These are phyloP conservation scores for Callionymus lyra DNA, from an alignment of 2,113 vertebrate genomes.

Conservation along the genomic window DNA sequence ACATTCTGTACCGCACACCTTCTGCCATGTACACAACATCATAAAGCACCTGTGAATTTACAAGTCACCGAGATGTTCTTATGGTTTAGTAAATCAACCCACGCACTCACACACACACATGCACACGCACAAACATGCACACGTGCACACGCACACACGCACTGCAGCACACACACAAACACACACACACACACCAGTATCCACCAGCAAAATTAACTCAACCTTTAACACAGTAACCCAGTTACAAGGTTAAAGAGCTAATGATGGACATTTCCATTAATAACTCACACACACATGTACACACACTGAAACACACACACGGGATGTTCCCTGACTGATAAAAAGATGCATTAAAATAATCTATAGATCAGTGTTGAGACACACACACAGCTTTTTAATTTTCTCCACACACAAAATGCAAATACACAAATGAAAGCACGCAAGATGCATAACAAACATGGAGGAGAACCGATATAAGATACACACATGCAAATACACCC, in stretches of 20 bases:
- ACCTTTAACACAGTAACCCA: conserved; percentile 25
- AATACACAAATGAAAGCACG: too few relatives aligned
- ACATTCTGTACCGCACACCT: conserved; percentile 1
- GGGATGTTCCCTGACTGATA: too few relatives aligned
- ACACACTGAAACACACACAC: not conserved
- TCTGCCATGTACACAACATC: conserved; percentile 6
- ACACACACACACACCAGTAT: conserved; percentile 1
- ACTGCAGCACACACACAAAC: conserved; percentile 9
- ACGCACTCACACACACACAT: not conserved
- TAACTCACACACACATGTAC: conserved; percentile 4
- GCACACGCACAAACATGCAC: conserved; percentile 2
- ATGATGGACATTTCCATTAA: conserved; percentile 36
- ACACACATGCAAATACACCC: too few relatives aligned
- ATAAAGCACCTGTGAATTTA: conserved; percentile 25
- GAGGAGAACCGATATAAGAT: too few relatives aligned
- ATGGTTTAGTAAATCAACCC: conserved; percentile 20
- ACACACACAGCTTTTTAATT: too few relatives aligned
- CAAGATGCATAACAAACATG: too few relatives aligned
- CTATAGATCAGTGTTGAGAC: not conserved
- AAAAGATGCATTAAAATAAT: too few relatives aligned
- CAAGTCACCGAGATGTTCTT: not conserved
- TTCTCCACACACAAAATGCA: too few relatives aligned
- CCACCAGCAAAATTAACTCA: conserved; percentile 27
- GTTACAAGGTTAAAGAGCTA: conserved; percentile 46
- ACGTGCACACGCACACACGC: not conserved